Evolutionary conservation across 2,797 vertebrate genomes (phyloP), one percentile per base, ranked within the genome.

Genomic region (Carapus acus): DNA sequence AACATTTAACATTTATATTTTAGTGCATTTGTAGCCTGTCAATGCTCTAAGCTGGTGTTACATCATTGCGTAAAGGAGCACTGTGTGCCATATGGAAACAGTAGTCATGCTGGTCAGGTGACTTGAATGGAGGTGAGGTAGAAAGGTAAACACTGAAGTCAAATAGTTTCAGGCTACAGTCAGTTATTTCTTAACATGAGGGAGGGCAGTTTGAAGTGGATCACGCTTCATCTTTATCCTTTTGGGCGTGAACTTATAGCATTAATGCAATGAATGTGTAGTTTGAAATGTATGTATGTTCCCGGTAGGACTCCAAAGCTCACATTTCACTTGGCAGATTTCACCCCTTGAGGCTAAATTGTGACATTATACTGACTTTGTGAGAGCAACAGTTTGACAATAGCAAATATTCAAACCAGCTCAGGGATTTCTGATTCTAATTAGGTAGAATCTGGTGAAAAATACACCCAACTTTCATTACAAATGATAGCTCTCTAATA

Each of bases 31-130:
- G 50, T 59, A 43, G 18, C 17, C 53, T 17, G 22, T 23, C 7
- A 43, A 43, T 31, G 42, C 29, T 53, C n/a, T 50, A 45, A 45
- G 14, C 33, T 47, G 38, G 47, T 48, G 47, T 61, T 62, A 58
- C 69, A 68, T 67, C 20, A 68, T 64, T 48, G 24, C 38, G 70
- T 50, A 31, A 13, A 64, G 67, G 16, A 44, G 49, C 17, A 39
- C 29, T 54, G 33, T 62, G 62, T 71, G 55, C 76, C 84, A 83
- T 79, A 83, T 87, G 81, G 83, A 81, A 81, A 63, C 62, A 64
- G 41, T 52, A 61, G 66, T 67, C 59, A 63, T 8, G 44, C 62
- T 68, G 47, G 67, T 75, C 77, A 78, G 54, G 63, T 80, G 77
- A 80, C 59, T 36, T 55, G 48, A 51, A 29, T 56, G 39, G 74